A percentile compares a stretch with the other conserved stretches of the same genome.
Conservation (phyloP, 2,888 invertebrate species). For the Brachypalpus laphriformis region DNA sequence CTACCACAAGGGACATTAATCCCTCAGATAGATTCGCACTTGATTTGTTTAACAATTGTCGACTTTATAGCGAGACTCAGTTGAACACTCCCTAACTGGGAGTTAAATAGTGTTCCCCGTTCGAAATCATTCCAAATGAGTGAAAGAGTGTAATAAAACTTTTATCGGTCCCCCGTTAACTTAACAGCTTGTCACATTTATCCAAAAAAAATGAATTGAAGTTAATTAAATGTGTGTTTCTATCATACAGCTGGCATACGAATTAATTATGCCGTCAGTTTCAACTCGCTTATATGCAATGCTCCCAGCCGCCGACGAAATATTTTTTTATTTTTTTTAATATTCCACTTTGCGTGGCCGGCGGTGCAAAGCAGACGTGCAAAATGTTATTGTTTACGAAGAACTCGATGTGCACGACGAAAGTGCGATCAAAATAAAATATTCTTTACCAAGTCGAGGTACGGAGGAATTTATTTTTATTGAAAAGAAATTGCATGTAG, state of each 20-base stretch:
- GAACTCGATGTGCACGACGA: constrained; percentile 17
- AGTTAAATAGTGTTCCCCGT: constrained; percentile 8
- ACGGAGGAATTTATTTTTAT: constrained; percentile 24
- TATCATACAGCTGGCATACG: constrained; percentile 55
- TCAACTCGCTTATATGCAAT: constrained; percentile 24
- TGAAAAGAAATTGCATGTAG: not conserved
- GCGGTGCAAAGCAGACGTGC: constrained; percentile 2
- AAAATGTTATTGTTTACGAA: constrained; percentile 53
- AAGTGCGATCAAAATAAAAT: constrained; percentile 21
- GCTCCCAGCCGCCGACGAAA: not conserved
- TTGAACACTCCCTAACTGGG: constrained; percentile 2
- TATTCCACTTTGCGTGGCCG: constrained; percentile 25
- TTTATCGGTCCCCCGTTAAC: constrained; percentile 53
- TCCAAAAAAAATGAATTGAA: constrained; percentile 44
- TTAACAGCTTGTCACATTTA: constrained; percentile 62
- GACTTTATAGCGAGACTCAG: not conserved
- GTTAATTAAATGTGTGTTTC: constrained; percentile 60
- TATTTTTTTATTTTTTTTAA: constrained; percentile 4
- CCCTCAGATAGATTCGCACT: not conserved
- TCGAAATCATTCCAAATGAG: constrained; percentile 22
- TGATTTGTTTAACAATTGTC: not conserved
- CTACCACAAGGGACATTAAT: not conserved
- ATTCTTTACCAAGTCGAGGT: constrained; percentile 7
- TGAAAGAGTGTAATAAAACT: constrained; percentile 4
- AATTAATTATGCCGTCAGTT: constrained; percentile 58